Base-by-base conservation (phyloP, 2,797 vertebrate genomes). In the Tragopan temminckii region DNA sequence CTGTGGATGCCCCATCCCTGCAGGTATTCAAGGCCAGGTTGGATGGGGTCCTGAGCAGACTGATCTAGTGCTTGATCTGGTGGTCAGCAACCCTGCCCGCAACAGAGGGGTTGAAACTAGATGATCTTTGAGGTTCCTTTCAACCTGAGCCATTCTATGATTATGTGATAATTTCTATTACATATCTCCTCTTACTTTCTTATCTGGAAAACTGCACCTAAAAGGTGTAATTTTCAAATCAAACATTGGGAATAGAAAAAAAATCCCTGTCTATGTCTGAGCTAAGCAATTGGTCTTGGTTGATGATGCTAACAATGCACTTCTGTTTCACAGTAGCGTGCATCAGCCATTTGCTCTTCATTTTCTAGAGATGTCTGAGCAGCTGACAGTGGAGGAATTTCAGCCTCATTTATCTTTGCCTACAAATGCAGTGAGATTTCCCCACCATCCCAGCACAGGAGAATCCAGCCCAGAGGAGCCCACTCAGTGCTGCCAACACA, bases 361-460 rank as follows among this genome's bases (percentile, higher is more conserved):
- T 29, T n/a, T 74, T 74, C 78, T 63, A 0, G 0, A 50, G 36
- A 35, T 12, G 6, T 12, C 23, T 14, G 14, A 57, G 42, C 1
- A 2, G 11, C 13, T 64, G 64, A 64, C 15, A 48, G 8, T 40
- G 42, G 19, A 43, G 24, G 18, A 50, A 53, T 87, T 86, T 61
- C 81, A 75, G 42, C 11, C 23, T 40, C 21, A 81, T 6, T 19
- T 31, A 11, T 90, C 31, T 19, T 24, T 61, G 14, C 7, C 9
- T 2, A 0, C 0, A 9, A 4, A 1, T 1, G 8, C 0, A 3
- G 15, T 24, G 62, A 75, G 21, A 20, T 48, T 61, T 57, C 0
- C 0, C 24, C 36, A 40, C 23, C 55, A 11, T 33, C 7, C 9
- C 14, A 35, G 29, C 3, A 0, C 27, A 15, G 31, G 18, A 75